Percentiles rank a stretch among this genome's conserved stretches.
phyloP scores from a whole-genome alignment of 1,140 invertebrate species.

The Eumaeus atala region DNA sequence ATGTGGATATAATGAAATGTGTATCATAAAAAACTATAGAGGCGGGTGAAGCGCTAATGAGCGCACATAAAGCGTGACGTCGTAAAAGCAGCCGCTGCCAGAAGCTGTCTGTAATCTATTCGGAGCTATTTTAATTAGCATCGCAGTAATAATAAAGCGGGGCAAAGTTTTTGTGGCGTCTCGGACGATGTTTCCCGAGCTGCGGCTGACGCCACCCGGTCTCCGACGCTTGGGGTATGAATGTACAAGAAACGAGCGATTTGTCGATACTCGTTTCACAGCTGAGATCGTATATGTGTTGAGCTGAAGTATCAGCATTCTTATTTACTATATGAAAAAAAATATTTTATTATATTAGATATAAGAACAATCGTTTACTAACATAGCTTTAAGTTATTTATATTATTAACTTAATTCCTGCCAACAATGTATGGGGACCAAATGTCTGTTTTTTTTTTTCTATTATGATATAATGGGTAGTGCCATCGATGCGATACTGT shows the following conservation, averaged over 20 bases:
- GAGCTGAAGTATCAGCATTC: no score
- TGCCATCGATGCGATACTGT: no score
- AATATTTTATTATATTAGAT: no score
- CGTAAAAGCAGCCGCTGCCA: slow-evolving; percentile 63
- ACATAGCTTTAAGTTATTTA: no score
- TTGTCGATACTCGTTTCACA: background rate
- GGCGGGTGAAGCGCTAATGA: slow-evolving; percentile 60
- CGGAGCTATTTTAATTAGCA: slow-evolving; percentile 70
- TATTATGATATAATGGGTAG: no score
- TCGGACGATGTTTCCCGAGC: slow-evolving; percentile 45
- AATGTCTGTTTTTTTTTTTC: no score
- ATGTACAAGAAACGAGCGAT: slow-evolving; percentile 2
- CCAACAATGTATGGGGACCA: no score
- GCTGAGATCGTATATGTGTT: no score
- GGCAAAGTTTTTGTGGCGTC: slow-evolving; percentile 61
- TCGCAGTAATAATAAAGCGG: slow-evolving; percentile 59
- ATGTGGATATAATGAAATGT: slow-evolving; percentile 32
- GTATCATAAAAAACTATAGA: slow-evolving; percentile 51
- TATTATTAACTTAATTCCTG: no score
- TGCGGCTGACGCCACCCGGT: slow-evolving; percentile 31
- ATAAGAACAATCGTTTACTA: no score
- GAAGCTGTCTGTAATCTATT: slow-evolving; percentile 66
- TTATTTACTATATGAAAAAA: no score
- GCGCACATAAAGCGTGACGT: slow-evolving; percentile 66
- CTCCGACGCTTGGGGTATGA: slow-evolving; percentile 2